A percentile compares a stretch with the other conserved stretches of the same genome.
Evolutionary conservation across 2,113 vertebrate genomes (phyloP).

Genomic region (Macrotus californicus): DNA sequence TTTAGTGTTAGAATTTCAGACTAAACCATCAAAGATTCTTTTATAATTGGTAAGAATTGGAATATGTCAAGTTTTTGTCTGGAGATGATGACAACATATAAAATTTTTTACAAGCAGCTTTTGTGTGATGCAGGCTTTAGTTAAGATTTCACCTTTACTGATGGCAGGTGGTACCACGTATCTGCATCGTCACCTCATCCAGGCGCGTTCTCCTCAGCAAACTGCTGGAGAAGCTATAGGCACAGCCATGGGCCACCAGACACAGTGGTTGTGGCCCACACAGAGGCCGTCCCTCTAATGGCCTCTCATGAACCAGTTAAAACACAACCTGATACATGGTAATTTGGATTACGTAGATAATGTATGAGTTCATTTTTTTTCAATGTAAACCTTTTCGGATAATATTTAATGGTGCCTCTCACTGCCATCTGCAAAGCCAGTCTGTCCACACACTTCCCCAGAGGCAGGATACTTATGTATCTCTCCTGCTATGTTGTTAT

Average conservation of each 20-base stretch:
- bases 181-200: accelerated
- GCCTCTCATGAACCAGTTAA: neutral
- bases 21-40: neutral
- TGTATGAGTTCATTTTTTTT: neutral
- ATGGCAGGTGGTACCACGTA: too few species aligned
- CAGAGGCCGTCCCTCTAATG: too few species aligned
- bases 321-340: neutral
- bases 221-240: neutral
- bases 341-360: neutral
- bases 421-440: neutral
- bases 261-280: accelerated
- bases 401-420: neutral
- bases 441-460: neutral
- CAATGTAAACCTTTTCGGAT: neutral
- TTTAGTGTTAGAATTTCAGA: neutral
- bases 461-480: neutral
- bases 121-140: neutral
- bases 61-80: neutral
- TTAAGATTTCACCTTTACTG: neutral
- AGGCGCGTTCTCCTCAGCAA: neutral
- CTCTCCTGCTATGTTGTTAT: neutral
- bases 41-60: neutral
- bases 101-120: neutral
- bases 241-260: neutral
- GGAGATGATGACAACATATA: neutral